Evolutionary conservation across 2,797 vertebrate species (phyloP).

Genomic region (Hippopotamyrus pictus): DNA sequence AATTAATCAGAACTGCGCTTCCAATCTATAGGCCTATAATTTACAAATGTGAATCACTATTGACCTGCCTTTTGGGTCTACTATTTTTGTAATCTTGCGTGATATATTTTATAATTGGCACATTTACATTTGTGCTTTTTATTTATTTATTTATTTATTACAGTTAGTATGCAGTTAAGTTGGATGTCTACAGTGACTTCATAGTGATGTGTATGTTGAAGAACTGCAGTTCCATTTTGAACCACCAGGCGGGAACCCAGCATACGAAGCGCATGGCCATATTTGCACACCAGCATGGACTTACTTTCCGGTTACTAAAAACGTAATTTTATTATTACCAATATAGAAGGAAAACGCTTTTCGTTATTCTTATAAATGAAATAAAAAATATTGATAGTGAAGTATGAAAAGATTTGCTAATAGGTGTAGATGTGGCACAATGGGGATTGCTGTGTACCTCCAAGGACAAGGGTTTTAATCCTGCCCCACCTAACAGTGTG

Average conservation of each 20-base stretch:
- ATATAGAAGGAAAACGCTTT: not conserved
- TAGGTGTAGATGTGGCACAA: not conserved
- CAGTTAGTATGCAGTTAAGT: not conserved
- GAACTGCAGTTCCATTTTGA: not conserved
- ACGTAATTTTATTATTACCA: not conserved
- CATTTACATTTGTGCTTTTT: not conserved
- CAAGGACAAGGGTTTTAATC: not conserved
- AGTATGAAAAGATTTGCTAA: not conserved
- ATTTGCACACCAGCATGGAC: not conserved
- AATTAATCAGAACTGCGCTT: not conserved
- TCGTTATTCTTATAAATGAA: not conserved
- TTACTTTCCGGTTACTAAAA: not conserved
- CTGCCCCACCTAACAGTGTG: not conserved
- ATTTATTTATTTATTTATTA: not conserved
- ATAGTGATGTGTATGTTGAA: not conserved
- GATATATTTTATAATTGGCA: not conserved
- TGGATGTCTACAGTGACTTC: not conserved
- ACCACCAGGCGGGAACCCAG: slow-evolving; percentile 6
- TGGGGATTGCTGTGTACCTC: not conserved
- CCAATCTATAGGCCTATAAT: not conserved
- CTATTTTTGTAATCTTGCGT: not conserved
- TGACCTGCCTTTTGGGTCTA: not conserved
- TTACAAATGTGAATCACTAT: not conserved
- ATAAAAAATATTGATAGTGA: not conserved
- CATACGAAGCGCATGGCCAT: not conserved